These are phyloP conservation scores for Trichonephila inaurata DNA, from an alignment of 1,140 invertebrate species.

Conservation along the genomic window DNA sequence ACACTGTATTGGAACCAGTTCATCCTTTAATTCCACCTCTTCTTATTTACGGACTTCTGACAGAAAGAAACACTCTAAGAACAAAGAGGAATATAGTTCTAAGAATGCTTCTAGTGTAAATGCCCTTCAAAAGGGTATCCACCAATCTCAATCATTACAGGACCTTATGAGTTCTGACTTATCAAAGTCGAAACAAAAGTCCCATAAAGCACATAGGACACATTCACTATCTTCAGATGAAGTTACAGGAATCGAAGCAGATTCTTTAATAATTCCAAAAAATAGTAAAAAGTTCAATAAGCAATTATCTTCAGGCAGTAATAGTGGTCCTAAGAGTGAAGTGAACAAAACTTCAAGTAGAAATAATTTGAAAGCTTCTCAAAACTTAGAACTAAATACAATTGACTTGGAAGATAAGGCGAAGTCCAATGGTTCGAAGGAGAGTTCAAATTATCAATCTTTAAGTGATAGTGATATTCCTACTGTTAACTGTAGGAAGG, in stretches of 20 bases:
- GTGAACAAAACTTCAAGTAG: neutral
- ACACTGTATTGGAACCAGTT: neutral
- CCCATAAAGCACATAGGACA: constrained; percentile 58
- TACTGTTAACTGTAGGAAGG: neutral
- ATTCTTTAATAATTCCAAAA: constrained; percentile 49
- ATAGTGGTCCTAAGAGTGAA: neutral
- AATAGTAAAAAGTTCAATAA: constrained; percentile 42
- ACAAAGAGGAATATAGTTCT: constrained; percentile 82
- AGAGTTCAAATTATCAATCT: constrained; percentile 3
- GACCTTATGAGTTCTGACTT: constrained; percentile 82
- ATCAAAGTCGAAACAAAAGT: constrained; percentile 42
- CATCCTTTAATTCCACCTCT: constrained; percentile 27
- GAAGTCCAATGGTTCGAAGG: neutral
- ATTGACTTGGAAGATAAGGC: neutral
- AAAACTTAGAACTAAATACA: neutral
- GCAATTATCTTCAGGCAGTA: neutral
- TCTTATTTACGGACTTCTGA: constrained; percentile 41
- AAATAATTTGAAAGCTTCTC: neutral
- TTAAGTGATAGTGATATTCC: constrained; percentile 46
- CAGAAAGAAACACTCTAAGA: constrained; percentile 77
- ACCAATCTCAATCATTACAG: constrained; percentile 81
- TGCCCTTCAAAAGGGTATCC: constrained; percentile 22
- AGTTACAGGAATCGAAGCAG: constrained; percentile 32
- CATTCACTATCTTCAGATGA: constrained; percentile 65
- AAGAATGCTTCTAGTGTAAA: constrained; percentile 83